Evolutionary conservation across 2,113 vertebrate genomes (phyloP).

Genomic region (Carettochelys insculpta): DNA sequence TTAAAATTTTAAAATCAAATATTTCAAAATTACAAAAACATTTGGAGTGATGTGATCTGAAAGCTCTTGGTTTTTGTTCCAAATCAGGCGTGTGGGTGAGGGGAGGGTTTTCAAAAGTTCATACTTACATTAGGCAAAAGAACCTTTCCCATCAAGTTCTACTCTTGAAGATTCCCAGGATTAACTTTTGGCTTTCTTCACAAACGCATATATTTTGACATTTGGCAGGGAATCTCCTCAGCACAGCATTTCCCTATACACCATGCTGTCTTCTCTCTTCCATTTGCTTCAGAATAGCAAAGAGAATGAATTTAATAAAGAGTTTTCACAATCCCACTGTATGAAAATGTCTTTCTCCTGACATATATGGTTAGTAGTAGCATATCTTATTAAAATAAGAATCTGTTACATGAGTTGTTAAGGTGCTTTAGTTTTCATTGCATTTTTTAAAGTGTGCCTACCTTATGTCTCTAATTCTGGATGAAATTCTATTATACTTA

Average conservation of each 20-base stretch:
- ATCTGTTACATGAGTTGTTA: conserved; percentile 46
- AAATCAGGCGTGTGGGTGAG: neutral
- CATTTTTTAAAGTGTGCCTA: conserved; percentile 41
- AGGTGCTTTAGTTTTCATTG: conserved; percentile 54
- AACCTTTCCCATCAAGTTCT: neutral
- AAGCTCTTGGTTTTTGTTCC: neutral
- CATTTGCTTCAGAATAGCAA: conserved; percentile 42
- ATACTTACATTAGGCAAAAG: neutral
- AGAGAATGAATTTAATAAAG: conserved; percentile 49
- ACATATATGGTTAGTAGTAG: conserved; percentile 45
- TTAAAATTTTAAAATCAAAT: neutral
- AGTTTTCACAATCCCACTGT: conserved; percentile 36
- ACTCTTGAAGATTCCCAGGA: conserved; percentile 22
- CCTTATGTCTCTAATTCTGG: conserved; percentile 18
- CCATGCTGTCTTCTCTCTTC: conserved; percentile 23
- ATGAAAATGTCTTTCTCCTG: conserved; percentile 34
- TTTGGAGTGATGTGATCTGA: neutral
- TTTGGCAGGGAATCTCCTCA: conserved; percentile 43
- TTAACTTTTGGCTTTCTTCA: conserved; percentile 31
- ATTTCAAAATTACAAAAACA: neutral
- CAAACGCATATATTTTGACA: conserved; percentile 21
- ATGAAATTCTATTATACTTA: conserved; percentile 10
- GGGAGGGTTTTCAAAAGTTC: neutral
- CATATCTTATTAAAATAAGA: conserved; percentile 55
- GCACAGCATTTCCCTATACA: conserved; percentile 12